Conservation (phyloP, 2,888 invertebrate species). For the Rhimphoctona megacephalus region DNA sequence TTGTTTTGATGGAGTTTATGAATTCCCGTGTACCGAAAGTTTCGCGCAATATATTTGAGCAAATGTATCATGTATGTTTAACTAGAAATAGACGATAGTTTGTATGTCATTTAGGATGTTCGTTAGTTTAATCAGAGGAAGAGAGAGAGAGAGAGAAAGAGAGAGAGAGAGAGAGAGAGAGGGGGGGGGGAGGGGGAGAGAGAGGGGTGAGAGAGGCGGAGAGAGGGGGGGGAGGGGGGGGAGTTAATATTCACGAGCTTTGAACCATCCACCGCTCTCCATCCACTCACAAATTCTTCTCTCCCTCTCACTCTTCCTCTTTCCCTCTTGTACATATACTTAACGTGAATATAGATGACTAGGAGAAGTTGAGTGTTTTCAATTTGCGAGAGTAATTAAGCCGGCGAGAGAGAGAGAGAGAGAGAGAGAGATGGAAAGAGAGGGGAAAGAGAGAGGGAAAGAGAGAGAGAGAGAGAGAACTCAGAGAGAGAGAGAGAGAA, state of each 20-base stretch:
- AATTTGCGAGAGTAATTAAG: slow-evolving; percentile 72
- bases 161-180: too few relatives aligned
- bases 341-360: slow-evolving; percentile 65
- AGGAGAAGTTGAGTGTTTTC: slow-evolving; percentile 70
- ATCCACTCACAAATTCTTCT: slow-evolving; percentile 45
- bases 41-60: slow-evolving; percentile 1
- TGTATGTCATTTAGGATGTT: slow-evolving; percentile 61
- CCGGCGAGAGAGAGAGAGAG: slow-evolving; percentile 46
- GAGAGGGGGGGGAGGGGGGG: too few relatives aligned
- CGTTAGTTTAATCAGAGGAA: slow-evolving; percentile 60
- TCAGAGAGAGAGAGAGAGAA: slow-evolving; percentile 26
- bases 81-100: slow-evolving; percentile 28
- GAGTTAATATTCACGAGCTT: slow-evolving; percentile 66
- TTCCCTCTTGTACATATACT: slow-evolving; percentile 46
- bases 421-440: too few relatives aligned
- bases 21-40: slow-evolving; percentile 20
- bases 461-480: slow-evolving; percentile 15
- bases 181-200: too few relatives aligned
- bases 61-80: slow-evolving; percentile 11
- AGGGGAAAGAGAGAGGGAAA: too few relatives aligned
- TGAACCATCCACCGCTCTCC: slow-evolving; percentile 55
- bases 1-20: not conserved
- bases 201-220: too few relatives aligned
- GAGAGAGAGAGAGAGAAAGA: slow-evolving; percentile 35
- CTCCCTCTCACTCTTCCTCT: slow-evolving; percentile 15